phyloP scores from a whole-genome alignment of 2,113 vertebrate genomes.

The Oxyruncus cristatus region DNA sequence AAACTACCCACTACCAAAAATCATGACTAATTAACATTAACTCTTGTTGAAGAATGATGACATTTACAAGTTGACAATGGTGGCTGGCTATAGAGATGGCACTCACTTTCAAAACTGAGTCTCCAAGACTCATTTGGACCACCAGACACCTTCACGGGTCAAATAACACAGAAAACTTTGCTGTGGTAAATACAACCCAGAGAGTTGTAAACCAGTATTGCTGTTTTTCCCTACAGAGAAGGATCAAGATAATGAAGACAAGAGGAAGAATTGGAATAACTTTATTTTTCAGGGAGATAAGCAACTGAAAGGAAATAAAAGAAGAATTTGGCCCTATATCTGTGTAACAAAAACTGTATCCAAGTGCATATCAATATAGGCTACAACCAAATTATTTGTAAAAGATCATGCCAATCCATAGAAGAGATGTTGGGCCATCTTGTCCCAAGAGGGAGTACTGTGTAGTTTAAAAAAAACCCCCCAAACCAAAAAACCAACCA shows the following conservation, averaged over 20 bases:
- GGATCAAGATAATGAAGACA: background rate
- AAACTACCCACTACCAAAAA: background rate
- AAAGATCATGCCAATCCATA: background rate
- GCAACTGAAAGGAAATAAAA: background rate
- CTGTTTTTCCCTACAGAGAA: background rate
- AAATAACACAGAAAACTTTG: background rate
- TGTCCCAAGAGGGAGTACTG: background rate
- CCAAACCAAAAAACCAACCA: no score
- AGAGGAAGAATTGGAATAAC: background rate
- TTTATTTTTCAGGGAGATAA: background rate
- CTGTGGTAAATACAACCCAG: background rate
- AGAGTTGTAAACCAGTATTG: background rate
- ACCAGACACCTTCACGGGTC: background rate
- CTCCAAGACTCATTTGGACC: background rate
- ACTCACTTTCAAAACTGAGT: background rate
- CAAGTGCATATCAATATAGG: background rate
- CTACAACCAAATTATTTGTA: background rate
- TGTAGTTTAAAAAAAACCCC: background rate
- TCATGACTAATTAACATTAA: background rate
- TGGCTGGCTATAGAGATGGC: background rate
- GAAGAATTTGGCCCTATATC: background rate
- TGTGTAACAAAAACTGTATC: background rate
- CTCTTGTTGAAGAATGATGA: background rate
- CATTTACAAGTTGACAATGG: background rate
- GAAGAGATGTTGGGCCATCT: background rate